Evolutionary conservation across 2,888 invertebrate species (phyloP), one percentile per base, ranked within the genome.

Genomic region (Sarcophaga variegata): DNA sequence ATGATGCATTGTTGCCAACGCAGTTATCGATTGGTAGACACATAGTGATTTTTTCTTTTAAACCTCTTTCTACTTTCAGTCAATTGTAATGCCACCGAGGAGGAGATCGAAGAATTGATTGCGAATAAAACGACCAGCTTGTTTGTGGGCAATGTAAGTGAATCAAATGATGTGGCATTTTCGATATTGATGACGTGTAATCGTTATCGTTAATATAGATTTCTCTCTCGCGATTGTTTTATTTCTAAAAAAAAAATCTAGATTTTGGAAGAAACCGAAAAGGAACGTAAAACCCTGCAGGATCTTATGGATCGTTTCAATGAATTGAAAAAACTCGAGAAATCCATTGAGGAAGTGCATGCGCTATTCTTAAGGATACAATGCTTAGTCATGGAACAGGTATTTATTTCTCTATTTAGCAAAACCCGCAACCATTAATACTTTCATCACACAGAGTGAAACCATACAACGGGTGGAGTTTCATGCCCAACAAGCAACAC

Each of bases 251-350:
- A 37, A 37, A 37, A 37, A 66, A 77, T 67, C 17, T 88, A 94
- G 94, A 93, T 93, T 87, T 89, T 94, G 81, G 93, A 93, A 89
- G 93, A 94, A 85, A 93, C 93, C 5, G 93, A 94, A 88, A 92
- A 92, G 84, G 93, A 93, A 77, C 90, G 94, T 17, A 90, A 91
- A 85, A 91, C 92, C 1, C 83, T 94, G 54, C 90, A 93, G 49
- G 93, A 93, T 89, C 90, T 94, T 17, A 92, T 93, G 90, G 92
- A 93, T 81, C 90, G 93, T 12, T 93, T 93, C 71, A 92, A 92
- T 47, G 93, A 93, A 89, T 88, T 94, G 22, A 91, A 92, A 71
- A 93, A 93, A 72, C 87, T 94, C 63, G 94, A 94, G 81, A 93
- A 92, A 84, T 93, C 94, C 14, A 91, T 94, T 76, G 92, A 92